Evolutionary conservation across 1,140 invertebrate genomes (phyloP).

Genomic region (Cydia splendana): DNA sequence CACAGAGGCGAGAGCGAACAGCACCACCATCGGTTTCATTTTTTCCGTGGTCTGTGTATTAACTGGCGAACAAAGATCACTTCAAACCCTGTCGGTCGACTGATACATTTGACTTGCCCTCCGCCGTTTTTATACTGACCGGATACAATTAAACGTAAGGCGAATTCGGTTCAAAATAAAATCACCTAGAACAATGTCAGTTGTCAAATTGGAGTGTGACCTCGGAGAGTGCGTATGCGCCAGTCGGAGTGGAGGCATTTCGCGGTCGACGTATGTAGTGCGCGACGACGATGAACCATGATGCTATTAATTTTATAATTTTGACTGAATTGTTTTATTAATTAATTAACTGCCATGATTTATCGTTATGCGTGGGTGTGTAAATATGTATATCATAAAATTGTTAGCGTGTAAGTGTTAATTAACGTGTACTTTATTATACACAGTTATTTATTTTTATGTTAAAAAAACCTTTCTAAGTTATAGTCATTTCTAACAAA

Average conservation of each 20-base stretch:
- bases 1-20: conserved; percentile 63
- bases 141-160: conserved; percentile 74
- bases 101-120: conserved; percentile 54
- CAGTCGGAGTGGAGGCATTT: conserved; percentile 70
- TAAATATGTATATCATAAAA: no score
- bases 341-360: no score
- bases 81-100: conserved; percentile 45
- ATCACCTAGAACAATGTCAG: conserved; percentile 73
- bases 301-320: not conserved
- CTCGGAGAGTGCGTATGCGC: conserved; percentile 56
- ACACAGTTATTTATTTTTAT: no score
- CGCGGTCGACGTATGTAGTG: conserved; percentile 65
- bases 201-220: conserved; percentile 71
- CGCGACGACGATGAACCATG: conserved; percentile 48
- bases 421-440: no score
- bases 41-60: conserved; percentile 69
- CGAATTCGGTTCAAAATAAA: conserved; percentile 68
- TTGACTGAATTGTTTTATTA: not conserved
- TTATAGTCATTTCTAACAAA: no score
- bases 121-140: conserved; percentile 72
- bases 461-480: no score
- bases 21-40: conserved; percentile 81
- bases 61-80: conserved; percentile 47
- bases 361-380: no score
- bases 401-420: no score